A percentile compares a stretch with the other conserved stretches of the same genome.
Conservation (phyloP, 2,797 vertebrate genomes). For the Myotis vivesi region DNA sequence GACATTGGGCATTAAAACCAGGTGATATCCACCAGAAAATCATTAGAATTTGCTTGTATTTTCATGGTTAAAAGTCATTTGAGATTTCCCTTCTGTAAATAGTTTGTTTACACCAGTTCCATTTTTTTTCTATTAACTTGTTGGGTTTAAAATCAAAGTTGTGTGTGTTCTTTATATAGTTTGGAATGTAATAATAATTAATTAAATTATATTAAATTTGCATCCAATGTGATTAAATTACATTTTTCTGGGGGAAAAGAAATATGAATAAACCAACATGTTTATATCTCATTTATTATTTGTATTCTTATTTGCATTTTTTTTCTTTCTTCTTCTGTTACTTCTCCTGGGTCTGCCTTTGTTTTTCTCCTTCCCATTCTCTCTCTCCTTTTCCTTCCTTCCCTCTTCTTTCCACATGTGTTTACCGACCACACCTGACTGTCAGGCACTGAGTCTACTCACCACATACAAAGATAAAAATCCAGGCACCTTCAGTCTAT, state of each 20-base stretch:
- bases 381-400: neutral
- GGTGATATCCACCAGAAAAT: neutral
- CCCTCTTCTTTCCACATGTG: neutral
- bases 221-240: neutral
- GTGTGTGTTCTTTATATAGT: neutral
- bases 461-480: neutral
- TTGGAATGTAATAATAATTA: neutral
- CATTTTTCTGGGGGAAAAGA: neutral
- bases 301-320: neutral
- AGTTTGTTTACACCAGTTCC: neutral
- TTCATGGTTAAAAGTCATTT: neutral
- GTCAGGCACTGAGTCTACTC: neutral
- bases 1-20: neutral
- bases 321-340: neutral
- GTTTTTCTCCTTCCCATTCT: neutral
- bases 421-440: neutral
- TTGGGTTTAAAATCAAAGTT: neutral
- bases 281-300: neutral
- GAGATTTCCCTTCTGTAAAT: neutral
- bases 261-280: neutral
- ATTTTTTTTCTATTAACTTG: neutral
- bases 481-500: neutral
- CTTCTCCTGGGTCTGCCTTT: neutral
- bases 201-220: neutral
- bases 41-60: neutral